Evolutionary conservation across 2,888 invertebrate genomes (phyloP).

Genomic region (Drosophila neonasuta): DNA sequence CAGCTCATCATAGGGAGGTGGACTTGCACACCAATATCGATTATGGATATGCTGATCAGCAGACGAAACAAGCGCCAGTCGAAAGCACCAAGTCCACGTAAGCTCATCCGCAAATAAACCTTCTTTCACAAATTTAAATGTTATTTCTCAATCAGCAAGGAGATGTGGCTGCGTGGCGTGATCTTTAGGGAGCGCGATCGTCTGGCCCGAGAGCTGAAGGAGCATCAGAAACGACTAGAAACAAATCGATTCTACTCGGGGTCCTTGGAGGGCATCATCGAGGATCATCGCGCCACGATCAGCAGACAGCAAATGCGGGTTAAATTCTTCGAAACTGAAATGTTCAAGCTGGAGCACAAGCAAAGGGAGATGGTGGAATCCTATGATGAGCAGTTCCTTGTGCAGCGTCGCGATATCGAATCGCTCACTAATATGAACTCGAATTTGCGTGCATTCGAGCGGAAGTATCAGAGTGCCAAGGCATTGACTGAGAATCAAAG

Average conservation of each 20-base stretch:
- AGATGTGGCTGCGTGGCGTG: conserved; percentile 7
- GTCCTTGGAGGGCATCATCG: conserved; percentile 63
- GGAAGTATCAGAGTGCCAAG: not conserved
- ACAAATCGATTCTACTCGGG: conserved; percentile 75
- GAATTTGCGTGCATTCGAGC: conserved; percentile 8
- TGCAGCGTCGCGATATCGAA: conserved; percentile 9
- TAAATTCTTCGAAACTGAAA: conserved; percentile 50
- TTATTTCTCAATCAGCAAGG: conserved; percentile 19
- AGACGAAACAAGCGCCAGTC: not conserved
- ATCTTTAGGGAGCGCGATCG: conserved; percentile 79
- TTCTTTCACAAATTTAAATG: not conserved
- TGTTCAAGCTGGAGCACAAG: conserved; percentile 47
- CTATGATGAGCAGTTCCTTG: conserved; percentile 34
- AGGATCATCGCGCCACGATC: conserved; percentile 46
- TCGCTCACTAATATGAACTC: accelerated
- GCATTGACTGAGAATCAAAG: not conserved
- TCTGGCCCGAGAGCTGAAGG: conserved; percentile 74
- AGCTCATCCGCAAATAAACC: no score
- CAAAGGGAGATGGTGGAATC: not conserved
- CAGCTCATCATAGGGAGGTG: conserved; percentile 29
- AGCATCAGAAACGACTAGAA: conserved; percentile 77
- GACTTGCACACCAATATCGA: not conserved
- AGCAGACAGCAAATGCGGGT: conserved; percentile 44
- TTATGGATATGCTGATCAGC: not conserved
- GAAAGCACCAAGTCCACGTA: not conserved